Percentiles rank a stretch among this genome's conserved stretches.
These are phyloP conservation scores for Polypterus bichir DNA, from an alignment of 2,113 vertebrate species.

Conservation along the genomic window DNA sequence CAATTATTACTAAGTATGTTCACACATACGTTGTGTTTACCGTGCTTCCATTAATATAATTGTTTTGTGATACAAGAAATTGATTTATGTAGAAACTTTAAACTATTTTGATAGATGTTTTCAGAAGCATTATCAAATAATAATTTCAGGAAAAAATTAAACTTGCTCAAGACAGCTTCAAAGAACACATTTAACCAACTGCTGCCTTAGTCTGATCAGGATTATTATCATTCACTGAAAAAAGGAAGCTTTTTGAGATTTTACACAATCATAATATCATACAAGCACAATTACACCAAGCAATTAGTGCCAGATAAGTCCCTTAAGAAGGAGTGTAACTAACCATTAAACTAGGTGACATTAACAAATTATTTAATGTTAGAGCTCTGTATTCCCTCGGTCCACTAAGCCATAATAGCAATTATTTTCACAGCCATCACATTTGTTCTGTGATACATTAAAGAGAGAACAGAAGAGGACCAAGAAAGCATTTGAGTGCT, in stretches of 20 bases:
- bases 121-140: too few species aligned
- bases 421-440: conserved; percentile 1
- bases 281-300: conserved; percentile 5
- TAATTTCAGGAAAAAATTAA: too few species aligned
- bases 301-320: conserved; percentile 5
- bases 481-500: background rate
- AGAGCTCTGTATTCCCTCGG: background rate
- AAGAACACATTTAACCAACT: too few species aligned
- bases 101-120: too few species aligned
- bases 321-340: conserved; percentile 3
- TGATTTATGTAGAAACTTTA: too few species aligned
- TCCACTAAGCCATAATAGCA: conserved; percentile 6
- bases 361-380: conserved; percentile 5
- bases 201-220: too few species aligned
- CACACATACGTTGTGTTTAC: too few species aligned
- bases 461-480: background rate
- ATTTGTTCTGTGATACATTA: background rate
- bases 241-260: background rate
- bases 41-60: too few species aligned
- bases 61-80: too few species aligned
- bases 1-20: too few species aligned
- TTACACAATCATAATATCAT: background rate
- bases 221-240: background rate
- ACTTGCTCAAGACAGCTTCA: too few species aligned
- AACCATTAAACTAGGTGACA: conserved; percentile 6